phyloP scores from a whole-genome alignment of 2,888 invertebrate genomes.

The Drosophila atroscutellata region DNA sequence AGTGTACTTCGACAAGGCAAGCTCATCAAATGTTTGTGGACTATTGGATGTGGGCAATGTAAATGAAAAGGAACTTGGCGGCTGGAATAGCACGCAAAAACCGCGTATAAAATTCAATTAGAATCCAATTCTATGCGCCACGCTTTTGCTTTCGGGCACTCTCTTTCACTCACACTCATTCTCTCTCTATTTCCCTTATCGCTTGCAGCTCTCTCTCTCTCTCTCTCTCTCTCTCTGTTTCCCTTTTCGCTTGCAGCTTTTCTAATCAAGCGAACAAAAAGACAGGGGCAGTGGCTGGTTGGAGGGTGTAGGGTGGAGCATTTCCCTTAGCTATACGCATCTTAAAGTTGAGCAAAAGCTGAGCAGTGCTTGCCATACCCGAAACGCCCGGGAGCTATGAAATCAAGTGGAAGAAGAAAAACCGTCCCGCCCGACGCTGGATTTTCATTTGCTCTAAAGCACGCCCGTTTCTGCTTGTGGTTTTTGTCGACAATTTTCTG shows the following conservation, averaged over 20 bases:
- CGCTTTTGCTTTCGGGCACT: slow-evolving; percentile 13
- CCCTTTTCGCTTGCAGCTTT: slow-evolving; percentile 68
- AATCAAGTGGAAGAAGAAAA: slow-evolving; percentile 75
- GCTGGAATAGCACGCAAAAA: slow-evolving; percentile 14
- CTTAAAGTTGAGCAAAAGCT: slow-evolving; percentile 49
- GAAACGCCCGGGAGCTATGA: slow-evolving; percentile 60
- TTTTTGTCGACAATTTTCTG: slow-evolving; percentile 74
- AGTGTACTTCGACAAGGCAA: slow-evolving; percentile 51
- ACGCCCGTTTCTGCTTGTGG: slow-evolving; percentile 22
- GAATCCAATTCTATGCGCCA: slow-evolving; percentile 55
- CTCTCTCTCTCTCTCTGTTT: slow-evolving; percentile 17
- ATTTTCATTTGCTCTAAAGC: slow-evolving; percentile 73
- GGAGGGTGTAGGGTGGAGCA: slow-evolving; percentile 16
- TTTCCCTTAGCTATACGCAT: slow-evolving; percentile 49
- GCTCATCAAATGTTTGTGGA: slow-evolving; percentile 50
- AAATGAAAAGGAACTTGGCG: slow-evolving; percentile 21
- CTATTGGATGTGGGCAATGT: slow-evolving; percentile 34
- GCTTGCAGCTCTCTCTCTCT: slow-evolving; percentile 57
- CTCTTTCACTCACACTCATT: slow-evolving; percentile 19
- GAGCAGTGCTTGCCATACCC: slow-evolving; percentile 16
- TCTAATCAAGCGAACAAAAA: slow-evolving; percentile 74
- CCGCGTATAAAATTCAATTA: slow-evolving; percentile 76
- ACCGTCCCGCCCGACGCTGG: slow-evolving; percentile 39
- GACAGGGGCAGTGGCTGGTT: neutral
- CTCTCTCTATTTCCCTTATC: slow-evolving; percentile 40